These are phyloP conservation scores for Romanogobio albipinnatus DNA, from an alignment of 2,113 vertebrate species.

Conservation along the genomic window DNA sequence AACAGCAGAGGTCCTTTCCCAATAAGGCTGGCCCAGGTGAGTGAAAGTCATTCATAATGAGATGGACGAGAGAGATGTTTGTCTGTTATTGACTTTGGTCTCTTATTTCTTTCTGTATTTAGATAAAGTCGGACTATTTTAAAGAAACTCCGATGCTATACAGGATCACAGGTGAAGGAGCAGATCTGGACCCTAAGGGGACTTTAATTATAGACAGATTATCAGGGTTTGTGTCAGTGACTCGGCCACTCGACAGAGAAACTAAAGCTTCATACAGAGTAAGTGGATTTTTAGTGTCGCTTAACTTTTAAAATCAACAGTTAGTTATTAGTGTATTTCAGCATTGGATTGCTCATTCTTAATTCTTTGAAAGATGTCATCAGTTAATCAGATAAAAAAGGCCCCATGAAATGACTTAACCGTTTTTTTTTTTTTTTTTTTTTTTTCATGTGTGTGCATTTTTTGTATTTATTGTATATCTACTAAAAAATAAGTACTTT, in stretches of 20 bases:
- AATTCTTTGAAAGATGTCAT: background rate
- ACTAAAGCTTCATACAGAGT: slow-evolving; percentile 50
- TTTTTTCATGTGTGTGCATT: no score
- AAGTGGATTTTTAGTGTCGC: background rate
- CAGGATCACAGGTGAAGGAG: slow-evolving; percentile 72
- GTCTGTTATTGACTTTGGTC: background rate
- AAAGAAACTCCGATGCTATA: slow-evolving; percentile 55
- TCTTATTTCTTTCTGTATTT: slow-evolving; percentile 16
- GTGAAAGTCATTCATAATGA: background rate
- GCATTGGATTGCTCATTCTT: background rate
- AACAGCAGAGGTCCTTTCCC: slow-evolving; percentile 66
- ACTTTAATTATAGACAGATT: slow-evolving; percentile 63
- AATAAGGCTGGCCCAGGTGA: slow-evolving; percentile 56
- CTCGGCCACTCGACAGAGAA: slow-evolving; percentile 71
- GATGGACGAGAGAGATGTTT: background rate
- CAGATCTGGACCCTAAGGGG: slow-evolving; percentile 51
- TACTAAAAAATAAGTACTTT: no score
- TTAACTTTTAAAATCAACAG: background rate
- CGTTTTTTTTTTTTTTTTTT: no score
- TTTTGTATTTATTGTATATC: no score
- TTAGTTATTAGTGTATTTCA: background rate
- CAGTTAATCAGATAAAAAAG: no score
- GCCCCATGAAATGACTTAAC: no score
- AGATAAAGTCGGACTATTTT: slow-evolving; percentile 67
- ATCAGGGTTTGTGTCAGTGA: slow-evolving; percentile 61